A percentile compares a stretch with the other conserved stretches of the same genome.
Evolutionary conservation across 2,888 invertebrate genomes (phyloP).

Genomic region (Aphelenchoides bicaudatus): DNA sequence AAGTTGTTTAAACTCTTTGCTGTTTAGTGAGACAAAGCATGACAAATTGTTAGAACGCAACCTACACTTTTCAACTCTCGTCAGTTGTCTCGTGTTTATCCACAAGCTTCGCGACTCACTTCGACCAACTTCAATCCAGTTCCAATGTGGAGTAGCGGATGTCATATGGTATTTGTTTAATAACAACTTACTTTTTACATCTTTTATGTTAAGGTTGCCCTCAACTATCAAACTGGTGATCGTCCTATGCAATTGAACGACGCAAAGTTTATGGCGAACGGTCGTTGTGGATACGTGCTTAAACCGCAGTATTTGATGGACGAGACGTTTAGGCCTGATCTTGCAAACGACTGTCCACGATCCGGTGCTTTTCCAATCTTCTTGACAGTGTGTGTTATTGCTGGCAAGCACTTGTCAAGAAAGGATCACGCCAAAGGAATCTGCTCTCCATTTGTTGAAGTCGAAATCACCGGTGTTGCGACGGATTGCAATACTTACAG

Average conservation of each 20-base stretch:
- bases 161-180: conserved; percentile 75
- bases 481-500: conserved; percentile 69
- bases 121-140: conserved; percentile 95
- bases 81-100: conserved; percentile 90
- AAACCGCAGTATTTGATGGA: conserved; percentile 83
- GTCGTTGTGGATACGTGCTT: conserved; percentile 82
- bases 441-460: conserved; percentile 57
- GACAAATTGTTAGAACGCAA: conserved; percentile 73
- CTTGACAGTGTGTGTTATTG: conserved; percentile 68
- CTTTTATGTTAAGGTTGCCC: conserved; percentile 67
- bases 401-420: conserved; percentile 81
- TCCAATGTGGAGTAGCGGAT: conserved; percentile 89
- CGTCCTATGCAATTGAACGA: conserved; percentile 92
- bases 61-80: conserved; percentile 60
- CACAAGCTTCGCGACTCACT: conserved; percentile 81
- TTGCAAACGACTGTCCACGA: conserved; percentile 62
- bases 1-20: too few relatives aligned
- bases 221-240: conserved; percentile 93
- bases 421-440: conserved; percentile 65
- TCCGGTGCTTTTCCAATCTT: conserved; percentile 42
- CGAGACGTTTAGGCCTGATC: conserved; percentile 72
- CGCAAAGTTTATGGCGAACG: conserved; percentile 80
- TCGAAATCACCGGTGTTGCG: conserved; percentile 52
- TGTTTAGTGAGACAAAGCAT: conserved; percentile 90
- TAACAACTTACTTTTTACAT: conserved; percentile 1